Evolutionary conservation across 2,113 vertebrate genomes (phyloP), one percentile per base, ranked within the genome.

Genomic region (Crotalus helleri): DNA sequence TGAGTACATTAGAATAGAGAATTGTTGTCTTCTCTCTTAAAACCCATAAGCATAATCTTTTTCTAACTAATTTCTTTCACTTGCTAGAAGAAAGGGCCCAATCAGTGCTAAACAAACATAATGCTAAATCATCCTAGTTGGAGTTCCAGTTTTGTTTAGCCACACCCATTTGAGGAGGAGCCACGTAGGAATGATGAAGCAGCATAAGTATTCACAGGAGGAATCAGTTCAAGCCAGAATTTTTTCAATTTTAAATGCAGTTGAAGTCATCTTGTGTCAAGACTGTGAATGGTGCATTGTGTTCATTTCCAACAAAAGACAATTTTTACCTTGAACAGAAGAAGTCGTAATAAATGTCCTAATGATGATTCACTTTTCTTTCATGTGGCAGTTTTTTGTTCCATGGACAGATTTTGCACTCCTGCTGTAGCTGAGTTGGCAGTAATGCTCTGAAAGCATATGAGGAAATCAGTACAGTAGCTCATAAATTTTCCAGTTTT

Each of bases 331-430:
- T 69, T 91, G 44, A 81, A 24, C 61, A 64, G 61, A 61, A 91
- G 64, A 93, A 88, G 49, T 88, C 10, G 23, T 19, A 92, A 92
- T 94, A 91, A 94, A 91, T 92, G 12, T 89, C 33, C n/a, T 55
- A n/a, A 24, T 39, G 33, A 58, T 88, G 57, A 87, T 91, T 93
- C 81, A 57, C 33, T 54, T 59, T 89, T 81, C 53, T 87, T 61
- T 74, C 17, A 55, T 49, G 15, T 93, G 44, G 87, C 85, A 24
- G 5, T 58, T 44, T 61, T 51, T 59, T 88, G 44, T 69, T 85
- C 53, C 13, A 46, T n/a, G 53, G 86, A n/a, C 46, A 46, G 61
- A n/a, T 46, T 2, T 61, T 86, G 9, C 17, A 6, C 13, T 55
- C 54, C 55, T 85, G 64, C 46, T 61, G 55, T 86, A 55, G n/a